These are phyloP conservation scores for Calliphora vicina DNA, from an alignment of 1,140 invertebrate species.

Conservation along the genomic window DNA sequence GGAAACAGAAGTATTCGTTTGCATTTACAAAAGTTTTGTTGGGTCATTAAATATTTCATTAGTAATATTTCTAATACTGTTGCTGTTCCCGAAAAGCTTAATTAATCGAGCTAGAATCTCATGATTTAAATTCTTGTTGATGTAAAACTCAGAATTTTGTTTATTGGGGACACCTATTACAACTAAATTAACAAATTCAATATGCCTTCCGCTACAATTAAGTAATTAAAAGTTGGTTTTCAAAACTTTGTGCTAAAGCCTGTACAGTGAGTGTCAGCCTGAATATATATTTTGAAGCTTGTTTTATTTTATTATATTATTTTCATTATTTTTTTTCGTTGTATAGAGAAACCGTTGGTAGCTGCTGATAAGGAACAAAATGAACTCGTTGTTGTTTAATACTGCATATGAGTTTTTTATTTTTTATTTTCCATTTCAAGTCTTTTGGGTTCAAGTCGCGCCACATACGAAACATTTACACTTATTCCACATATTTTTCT, in stretches of 20 bases:
- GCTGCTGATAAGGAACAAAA: slow-evolving; percentile 30
- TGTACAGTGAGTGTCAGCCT: background rate
- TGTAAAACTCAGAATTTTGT: too few relatives aligned
- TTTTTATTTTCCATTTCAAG: background rate
- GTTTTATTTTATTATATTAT: background rate
- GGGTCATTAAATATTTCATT: too few relatives aligned
- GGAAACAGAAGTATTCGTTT: too few relatives aligned
- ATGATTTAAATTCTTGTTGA: too few relatives aligned
- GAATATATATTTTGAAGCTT: background rate
- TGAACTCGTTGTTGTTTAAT: slow-evolving; percentile 28
- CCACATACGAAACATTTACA: slow-evolving; percentile 16
- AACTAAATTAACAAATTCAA: background rate
- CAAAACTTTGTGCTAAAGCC: background rate
- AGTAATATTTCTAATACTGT: too few relatives aligned
- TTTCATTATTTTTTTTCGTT: background rate
- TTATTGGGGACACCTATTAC: background rate
- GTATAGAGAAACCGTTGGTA: background rate
- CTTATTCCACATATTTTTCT: background rate
- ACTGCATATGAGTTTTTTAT: background rate
- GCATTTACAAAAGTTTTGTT: too few relatives aligned
- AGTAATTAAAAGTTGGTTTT: background rate
- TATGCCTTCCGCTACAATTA: background rate
- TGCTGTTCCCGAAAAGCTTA: too few relatives aligned
- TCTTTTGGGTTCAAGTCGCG: slow-evolving; percentile 34
- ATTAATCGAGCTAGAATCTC: too few relatives aligned